Conservation (phyloP, 2,888 invertebrate genomes). For the Apodemia zela region DNA sequence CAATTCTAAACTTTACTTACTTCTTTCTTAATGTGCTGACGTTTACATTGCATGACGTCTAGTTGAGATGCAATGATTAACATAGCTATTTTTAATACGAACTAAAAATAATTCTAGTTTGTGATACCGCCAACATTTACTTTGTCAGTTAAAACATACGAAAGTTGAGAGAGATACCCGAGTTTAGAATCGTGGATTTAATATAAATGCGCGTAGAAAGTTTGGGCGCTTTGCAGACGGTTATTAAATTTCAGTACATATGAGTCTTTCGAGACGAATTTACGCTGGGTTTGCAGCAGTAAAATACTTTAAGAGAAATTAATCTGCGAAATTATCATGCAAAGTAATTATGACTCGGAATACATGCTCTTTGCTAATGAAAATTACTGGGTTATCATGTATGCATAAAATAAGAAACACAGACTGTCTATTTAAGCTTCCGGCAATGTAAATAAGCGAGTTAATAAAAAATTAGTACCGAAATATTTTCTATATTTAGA, state of each 20-base stretch:
- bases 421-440: no score
- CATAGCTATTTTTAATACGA: neutral
- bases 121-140: constrained; percentile 12
- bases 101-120: neutral
- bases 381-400: neutral
- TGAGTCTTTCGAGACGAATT: constrained; percentile 23
- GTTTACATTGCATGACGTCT: no score
- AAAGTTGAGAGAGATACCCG: constrained; percentile 22
- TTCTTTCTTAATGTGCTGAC: no score
- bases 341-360: constrained; percentile 5
- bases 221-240: constrained; percentile 27
- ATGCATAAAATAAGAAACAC: no score
- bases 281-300: constrained; percentile 8
- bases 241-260: constrained; percentile 27
- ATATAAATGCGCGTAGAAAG: constrained; percentile 29
- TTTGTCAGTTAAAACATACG: constrained; percentile 25
- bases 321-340: constrained; percentile 4
- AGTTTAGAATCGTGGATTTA: constrained; percentile 25
- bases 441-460: no score
- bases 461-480: no score
- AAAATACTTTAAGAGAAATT: constrained; percentile 5
- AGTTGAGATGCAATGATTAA: no score
- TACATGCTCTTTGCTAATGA: constrained; percentile 3
- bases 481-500: no score
- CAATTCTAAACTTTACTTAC: no score